Conservation (phyloP, 1,140 invertebrate genomes). For the Cotesia chilonis region DNA sequence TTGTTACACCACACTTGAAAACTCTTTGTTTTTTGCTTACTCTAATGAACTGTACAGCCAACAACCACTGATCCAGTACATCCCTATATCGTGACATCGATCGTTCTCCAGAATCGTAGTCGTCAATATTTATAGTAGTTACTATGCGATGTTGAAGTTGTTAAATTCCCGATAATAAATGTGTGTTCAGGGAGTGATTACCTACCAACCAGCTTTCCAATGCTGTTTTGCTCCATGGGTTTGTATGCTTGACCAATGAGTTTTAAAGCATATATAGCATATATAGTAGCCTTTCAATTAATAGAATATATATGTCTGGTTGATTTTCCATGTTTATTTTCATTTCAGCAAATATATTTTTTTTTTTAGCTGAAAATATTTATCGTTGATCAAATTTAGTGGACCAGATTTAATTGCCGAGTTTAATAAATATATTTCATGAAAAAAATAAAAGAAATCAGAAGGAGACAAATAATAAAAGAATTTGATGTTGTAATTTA, state of each 20-base stretch:
- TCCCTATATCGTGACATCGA: constrained; percentile 61
- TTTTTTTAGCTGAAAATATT: too few relatives aligned
- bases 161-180: constrained; percentile 64
- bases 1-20: constrained; percentile 34
- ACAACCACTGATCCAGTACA: constrained; percentile 58
- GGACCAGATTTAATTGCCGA: too few relatives aligned
- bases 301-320: not conserved
- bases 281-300: constrained; percentile 7
- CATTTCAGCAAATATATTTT: not conserved
- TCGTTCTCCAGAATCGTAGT: constrained; percentile 55
- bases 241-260: constrained; percentile 23
- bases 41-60: constrained; percentile 44
- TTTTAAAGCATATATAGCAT: not conserved
- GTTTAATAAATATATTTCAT: too few relatives aligned
- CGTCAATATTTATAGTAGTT: constrained; percentile 58
- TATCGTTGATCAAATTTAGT: too few relatives aligned
- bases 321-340: constrained; percentile 12
- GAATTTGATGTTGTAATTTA: not conserved
- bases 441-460: too few relatives aligned
- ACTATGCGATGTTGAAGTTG: constrained; percentile 56
- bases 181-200: constrained; percentile 52
- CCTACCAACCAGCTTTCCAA: constrained; percentile 29
- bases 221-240: constrained; percentile 15
- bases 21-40: constrained; percentile 37
- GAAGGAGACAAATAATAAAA: not conserved